phyloP scores from a whole-genome alignment of 2,113 vertebrate species.

The Acinonyx jubatus region DNA sequence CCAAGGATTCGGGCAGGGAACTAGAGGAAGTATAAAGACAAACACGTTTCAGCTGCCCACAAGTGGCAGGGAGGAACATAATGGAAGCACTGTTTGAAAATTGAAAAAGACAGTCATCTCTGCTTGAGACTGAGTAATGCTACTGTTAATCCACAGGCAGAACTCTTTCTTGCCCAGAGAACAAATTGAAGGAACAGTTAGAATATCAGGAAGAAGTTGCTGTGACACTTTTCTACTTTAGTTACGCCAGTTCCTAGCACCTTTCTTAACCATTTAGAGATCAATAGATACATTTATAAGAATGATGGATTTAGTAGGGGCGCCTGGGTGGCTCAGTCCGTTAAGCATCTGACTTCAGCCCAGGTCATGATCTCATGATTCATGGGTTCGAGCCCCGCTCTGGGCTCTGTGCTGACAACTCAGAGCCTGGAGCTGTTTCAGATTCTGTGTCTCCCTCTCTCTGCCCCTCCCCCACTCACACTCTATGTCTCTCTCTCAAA shows the following conservation, averaged over 20 bases:
- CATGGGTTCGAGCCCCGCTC: no score
- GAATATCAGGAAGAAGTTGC: slow-evolving; percentile 15
- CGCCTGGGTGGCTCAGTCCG: no score
- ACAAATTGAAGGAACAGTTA: not conserved
- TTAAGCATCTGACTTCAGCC: no score
- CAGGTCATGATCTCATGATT: no score
- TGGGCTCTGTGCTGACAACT: no score
- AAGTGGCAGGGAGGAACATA: not conserved
- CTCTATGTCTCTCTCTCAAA: no score
- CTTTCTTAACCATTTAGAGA: slow-evolving; percentile 62
- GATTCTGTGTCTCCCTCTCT: no score
- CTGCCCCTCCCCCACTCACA: no score
- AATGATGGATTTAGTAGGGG: not conserved
- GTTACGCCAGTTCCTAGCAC: not conserved
- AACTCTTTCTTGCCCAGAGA: slow-evolving; percentile 1
- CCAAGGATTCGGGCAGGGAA: not conserved
- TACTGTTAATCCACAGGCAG: slow-evolving; percentile 28
- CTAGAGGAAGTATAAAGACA: not conserved
- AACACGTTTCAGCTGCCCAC: not conserved
- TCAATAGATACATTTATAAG: not conserved
- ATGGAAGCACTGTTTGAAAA: slow-evolving; percentile 52
- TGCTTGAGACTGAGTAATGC: not conserved
- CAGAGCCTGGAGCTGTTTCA: no score
- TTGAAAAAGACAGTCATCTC: slow-evolving; percentile 15
- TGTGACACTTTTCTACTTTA: slow-evolving; percentile 7